phyloP scores from a whole-genome alignment of 2,113 vertebrate species.

The Phainopepla nitens region DNA sequence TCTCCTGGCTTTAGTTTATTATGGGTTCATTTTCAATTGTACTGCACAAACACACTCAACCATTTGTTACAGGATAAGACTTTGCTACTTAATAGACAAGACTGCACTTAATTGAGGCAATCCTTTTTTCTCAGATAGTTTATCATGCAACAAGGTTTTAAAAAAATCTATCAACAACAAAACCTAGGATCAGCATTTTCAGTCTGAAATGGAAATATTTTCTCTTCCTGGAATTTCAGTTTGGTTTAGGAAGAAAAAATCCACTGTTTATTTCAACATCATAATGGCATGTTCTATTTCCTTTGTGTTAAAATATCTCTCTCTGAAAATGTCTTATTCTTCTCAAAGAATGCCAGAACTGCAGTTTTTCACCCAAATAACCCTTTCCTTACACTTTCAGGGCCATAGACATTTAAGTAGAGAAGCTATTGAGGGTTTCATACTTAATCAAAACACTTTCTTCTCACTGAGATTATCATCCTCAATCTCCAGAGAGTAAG shows the following conservation, averaged over 20 bases:
- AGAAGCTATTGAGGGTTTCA: background rate
- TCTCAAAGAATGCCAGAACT: background rate
- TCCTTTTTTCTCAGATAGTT: background rate
- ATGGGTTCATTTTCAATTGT: background rate
- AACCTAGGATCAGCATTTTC: background rate
- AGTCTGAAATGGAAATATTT: background rate
- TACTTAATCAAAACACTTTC: background rate
- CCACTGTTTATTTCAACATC: background rate
- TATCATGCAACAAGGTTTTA: background rate
- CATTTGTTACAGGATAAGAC: background rate
- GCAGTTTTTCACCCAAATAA: background rate
- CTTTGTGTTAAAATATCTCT: background rate
- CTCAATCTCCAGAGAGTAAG: background rate
- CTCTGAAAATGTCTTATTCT: background rate
- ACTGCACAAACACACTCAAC: background rate
- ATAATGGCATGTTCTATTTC: background rate
- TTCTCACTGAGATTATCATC: background rate
- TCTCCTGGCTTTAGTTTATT: background rate
- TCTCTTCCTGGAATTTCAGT: background rate
- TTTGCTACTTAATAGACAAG: background rate
- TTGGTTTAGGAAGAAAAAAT: background rate
- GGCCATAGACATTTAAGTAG: background rate
- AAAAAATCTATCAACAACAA: background rate
- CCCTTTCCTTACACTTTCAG: background rate
- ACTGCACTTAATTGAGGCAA: background rate